Evolutionary conservation across 2,888 invertebrate genomes (phyloP).

Genomic region (Sympetrum striolatum): DNA sequence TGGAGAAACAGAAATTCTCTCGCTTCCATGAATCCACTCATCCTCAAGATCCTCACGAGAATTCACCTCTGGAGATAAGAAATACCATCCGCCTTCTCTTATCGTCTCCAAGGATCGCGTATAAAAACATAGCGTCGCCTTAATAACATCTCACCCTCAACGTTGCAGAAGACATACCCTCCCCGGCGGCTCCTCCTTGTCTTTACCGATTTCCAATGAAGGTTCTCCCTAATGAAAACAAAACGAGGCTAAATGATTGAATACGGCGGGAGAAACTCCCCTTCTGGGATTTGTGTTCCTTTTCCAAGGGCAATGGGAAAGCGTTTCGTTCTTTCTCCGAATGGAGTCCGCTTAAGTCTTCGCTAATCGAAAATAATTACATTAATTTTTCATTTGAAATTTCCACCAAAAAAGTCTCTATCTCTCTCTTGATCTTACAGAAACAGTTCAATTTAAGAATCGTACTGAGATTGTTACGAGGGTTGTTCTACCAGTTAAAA

Average conservation of each 20-base stretch:
- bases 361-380: no score
- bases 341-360: background rate
- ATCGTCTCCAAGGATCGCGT: background rate
- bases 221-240: constrained; percentile 29
- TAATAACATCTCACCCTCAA: background rate
- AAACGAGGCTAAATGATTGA: constrained; percentile 40
- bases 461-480: no score
- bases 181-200: background rate
- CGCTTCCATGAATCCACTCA: background rate
- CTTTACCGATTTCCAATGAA: constrained; percentile 36
- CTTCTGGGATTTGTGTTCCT: background rate
- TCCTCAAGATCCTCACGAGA: background rate
- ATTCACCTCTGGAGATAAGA: background rate
- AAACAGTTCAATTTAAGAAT: no score
- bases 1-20: background rate
- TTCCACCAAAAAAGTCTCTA: no score
- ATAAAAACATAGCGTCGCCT: background rate
- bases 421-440: no score
- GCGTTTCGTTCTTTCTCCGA: background rate
- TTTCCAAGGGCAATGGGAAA: background rate
- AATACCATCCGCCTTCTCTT: background rate
- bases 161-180: background rate
- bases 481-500: no score
- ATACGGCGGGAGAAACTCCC: background rate
- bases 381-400: no score